Base-by-base conservation (phyloP, 2,888 invertebrate genomes). In the Amiota communis region DNA sequence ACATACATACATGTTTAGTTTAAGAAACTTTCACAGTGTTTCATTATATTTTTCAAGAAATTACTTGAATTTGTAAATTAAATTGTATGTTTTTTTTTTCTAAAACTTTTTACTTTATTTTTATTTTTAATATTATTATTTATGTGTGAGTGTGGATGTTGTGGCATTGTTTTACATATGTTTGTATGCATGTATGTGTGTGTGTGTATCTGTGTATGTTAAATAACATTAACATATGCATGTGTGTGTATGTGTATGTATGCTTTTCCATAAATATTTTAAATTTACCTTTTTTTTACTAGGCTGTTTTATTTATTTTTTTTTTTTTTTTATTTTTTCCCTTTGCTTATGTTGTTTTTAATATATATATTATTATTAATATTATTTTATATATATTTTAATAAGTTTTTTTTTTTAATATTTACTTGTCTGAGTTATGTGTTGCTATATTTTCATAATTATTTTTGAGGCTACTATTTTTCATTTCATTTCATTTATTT, bases 391-490 rank as follows among this genome's bases (percentile, higher is more conserved):
- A 74, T 78, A 76, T 68, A 46, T 53, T 59, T 49, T 17, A 20
- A 51, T n/a, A 59, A 12, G 61, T 49, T 51, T 13, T 73, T 70
- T 67, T 49, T 51, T 13, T 73, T 70, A 17, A 46, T 59, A 63
- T 15, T 57, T 69, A 56, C 46, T 72, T 70, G 47, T 75, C 68
- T 61, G 71, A 69, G 69, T 71, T 80, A 78, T 74, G 2, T 36
- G 76, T 73, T 74, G 73, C 75, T 80, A 83, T 83, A 80, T 23
- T 83, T 84, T 82, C 82, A 83, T 85, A 79, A 81, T 78, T 72
- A 70, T 84, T 85, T 82, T 59, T 20, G 59, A 15, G 59, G n/a
- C 20, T 59, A 59, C 59, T 74, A 81, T 84, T 78, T 74, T 79
- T 75, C 75, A 74, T 75, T 51, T 71, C 46, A 75, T 74, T 75